Evolutionary conservation across 2,797 vertebrate genomes (phyloP).

Genomic region (Fundulus diaphanus): DNA sequence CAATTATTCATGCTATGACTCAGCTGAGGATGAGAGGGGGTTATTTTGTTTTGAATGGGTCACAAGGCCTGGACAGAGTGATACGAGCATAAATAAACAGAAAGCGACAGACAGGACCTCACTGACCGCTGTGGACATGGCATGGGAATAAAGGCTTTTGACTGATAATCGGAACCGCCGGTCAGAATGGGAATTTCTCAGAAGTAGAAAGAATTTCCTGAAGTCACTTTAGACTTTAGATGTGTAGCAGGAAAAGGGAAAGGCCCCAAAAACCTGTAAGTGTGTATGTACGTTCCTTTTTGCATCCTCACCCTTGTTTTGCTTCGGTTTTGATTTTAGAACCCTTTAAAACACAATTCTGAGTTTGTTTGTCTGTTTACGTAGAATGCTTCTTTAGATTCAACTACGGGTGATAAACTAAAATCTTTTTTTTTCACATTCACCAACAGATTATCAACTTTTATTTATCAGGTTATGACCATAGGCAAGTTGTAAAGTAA

Average conservation of each 20-base stretch:
- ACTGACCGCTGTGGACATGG: slow-evolving; percentile 23
- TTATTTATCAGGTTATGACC: not conserved
- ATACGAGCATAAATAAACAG: slow-evolving; percentile 58
- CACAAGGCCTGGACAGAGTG: slow-evolving; percentile 23
- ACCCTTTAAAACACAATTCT: not conserved
- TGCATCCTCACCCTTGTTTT: not conserved
- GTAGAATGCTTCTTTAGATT: not conserved
- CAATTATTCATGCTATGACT: slow-evolving; percentile 32
- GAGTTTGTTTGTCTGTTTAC: not conserved
- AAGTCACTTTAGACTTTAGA: slow-evolving; percentile 22
- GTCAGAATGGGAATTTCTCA: slow-evolving; percentile 68
- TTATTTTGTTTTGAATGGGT: slow-evolving; percentile 21
- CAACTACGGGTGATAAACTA: not conserved
- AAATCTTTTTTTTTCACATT: not conserved
- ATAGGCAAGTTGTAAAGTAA: no score
- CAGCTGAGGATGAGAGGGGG: slow-evolving; percentile 10
- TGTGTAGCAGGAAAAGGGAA: slow-evolving; percentile 47
- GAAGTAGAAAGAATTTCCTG: slow-evolving; percentile 64
- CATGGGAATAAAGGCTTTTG: slow-evolving; percentile 57
- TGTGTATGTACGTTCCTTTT: not conserved
- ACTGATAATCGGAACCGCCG: slow-evolving; percentile 38
- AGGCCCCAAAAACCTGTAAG: slow-evolving; percentile 28
- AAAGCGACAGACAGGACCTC: slow-evolving; percentile 14
- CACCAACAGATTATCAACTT: not conserved
- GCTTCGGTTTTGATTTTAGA: not conserved